Conservation (phyloP, 2,888 invertebrate species). For the Cloeon dipterum region DNA sequence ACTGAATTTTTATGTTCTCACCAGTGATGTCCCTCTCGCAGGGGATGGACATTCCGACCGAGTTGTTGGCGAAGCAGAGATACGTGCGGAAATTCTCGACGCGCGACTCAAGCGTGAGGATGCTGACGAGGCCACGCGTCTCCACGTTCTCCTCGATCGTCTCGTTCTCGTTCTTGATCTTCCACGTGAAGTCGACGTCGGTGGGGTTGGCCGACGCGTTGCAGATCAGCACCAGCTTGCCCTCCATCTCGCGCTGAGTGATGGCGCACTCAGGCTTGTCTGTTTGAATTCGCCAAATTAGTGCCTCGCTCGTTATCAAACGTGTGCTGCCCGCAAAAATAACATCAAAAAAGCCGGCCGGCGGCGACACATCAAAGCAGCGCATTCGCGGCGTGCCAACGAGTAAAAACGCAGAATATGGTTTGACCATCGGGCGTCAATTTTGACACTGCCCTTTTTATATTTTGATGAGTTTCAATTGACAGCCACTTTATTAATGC, state of each 20-base stretch:
- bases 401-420: no score
- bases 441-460: no score
- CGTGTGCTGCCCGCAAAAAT: no score
- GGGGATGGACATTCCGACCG: conserved; percentile 37
- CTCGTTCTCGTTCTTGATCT: conserved; percentile 62
- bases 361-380: no score
- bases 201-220: conserved; percentile 60
- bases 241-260: conserved; percentile 43
- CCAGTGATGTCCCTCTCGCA: conserved; percentile 29
- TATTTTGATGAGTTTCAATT: no score
- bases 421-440: no score
- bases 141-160: conserved; percentile 34
- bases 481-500: no score
- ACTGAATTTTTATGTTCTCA: conserved; percentile 12
- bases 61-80: conserved; percentile 64
- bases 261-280: conserved; percentile 70
- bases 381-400: no score
- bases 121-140: conserved; percentile 28
- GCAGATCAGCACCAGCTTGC: conserved; percentile 55
- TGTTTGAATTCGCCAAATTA: conserved; percentile 24
- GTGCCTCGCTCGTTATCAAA: no score
- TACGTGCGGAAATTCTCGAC: conserved; percentile 50
- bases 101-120: conserved; percentile 35
- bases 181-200: conserved; percentile 60
- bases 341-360: no score